A percentile compares a stretch with the other conserved stretches of the same genome.
Conservation (phyloP, 1,140 invertebrate genomes). For the Drosophila sucinea region DNA sequence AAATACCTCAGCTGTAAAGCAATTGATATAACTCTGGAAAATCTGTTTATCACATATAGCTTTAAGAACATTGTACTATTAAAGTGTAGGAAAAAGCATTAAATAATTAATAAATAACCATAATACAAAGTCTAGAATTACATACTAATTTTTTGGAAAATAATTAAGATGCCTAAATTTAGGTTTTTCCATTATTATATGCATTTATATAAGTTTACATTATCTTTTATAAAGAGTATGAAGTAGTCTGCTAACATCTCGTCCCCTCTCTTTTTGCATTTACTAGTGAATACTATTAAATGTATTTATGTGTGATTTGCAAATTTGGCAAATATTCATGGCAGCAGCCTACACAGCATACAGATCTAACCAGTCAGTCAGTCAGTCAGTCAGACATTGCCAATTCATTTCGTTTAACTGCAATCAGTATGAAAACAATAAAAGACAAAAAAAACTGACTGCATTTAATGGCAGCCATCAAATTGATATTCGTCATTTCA, state of each 20-base stretch:
- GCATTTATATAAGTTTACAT: too few relatives aligned
- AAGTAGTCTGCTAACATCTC: background rate
- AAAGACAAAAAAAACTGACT: conserved; percentile 37
- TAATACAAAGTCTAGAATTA: too few relatives aligned
- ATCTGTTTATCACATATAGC: too few relatives aligned
- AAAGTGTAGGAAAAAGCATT: too few relatives aligned
- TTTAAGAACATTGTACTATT: too few relatives aligned
- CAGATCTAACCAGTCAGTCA: conserved; percentile 2
- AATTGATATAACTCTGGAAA: too few relatives aligned
- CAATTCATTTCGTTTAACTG: conserved; percentile 66
- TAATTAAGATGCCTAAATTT: too few relatives aligned
- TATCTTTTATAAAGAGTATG: background rate
- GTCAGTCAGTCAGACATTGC: conserved; percentile 1
- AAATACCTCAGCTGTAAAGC: too few relatives aligned
- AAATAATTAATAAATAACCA: too few relatives aligned
- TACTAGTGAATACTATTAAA: conserved; percentile 7
- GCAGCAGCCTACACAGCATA: conserved; percentile 29
- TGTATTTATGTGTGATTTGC: conserved; percentile 16
- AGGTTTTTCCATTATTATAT: too few relatives aligned
- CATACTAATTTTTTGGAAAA: too few relatives aligned
- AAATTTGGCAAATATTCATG: conserved; percentile 27
- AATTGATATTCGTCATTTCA: conserved; percentile 58
- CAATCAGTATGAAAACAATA: conserved; percentile 29
- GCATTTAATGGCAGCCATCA: conserved; percentile 43
- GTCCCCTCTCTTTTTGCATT: background rate